These are phyloP conservation scores for Glomeris maerens DNA, from an alignment of 1,140 invertebrate species.

Conservation along the genomic window DNA sequence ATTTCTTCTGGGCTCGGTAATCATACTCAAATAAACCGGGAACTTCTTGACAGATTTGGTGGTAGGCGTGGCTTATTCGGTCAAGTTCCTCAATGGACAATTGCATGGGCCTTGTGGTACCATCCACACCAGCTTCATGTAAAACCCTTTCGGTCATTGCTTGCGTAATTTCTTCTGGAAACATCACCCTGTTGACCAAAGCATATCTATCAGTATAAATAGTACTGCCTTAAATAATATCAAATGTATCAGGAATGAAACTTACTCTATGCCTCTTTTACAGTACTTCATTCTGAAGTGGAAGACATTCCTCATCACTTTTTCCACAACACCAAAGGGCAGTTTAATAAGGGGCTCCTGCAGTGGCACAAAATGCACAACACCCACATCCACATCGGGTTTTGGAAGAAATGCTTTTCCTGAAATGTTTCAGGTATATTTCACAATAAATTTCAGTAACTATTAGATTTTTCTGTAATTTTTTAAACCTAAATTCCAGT, in stretches of 20 bases:
- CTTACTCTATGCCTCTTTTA: slow-evolving; percentile 45
- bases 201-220: not conserved
- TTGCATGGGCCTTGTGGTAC: slow-evolving; percentile 47
- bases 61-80: slow-evolving; percentile 58
- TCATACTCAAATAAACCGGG: slow-evolving; percentile 55
- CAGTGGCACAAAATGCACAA: slow-evolving; percentile 72
- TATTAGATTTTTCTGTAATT: too few relatives aligned
- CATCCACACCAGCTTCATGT: slow-evolving; percentile 54
- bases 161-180: slow-evolving; percentile 51
- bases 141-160: slow-evolving; percentile 53
- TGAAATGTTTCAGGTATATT: slow-evolving; percentile 24
- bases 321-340: slow-evolving; percentile 77
- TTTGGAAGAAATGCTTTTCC: slow-evolving; percentile 76
- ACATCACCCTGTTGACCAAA: slow-evolving; percentile 41
- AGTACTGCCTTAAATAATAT: not conserved
- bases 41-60: slow-evolving; percentile 47
- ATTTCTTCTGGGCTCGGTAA: slow-evolving; percentile 21
- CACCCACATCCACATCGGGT: slow-evolving; percentile 90
- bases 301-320: slow-evolving; percentile 74
- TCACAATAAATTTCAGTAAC: slow-evolving; percentile 11
- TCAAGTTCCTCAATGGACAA: slow-evolving; percentile 63
- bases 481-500: too few relatives aligned
- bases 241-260: slow-evolving; percentile 13
- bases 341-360: slow-evolving; percentile 55
- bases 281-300: slow-evolving; percentile 72